Evolutionary conservation across 2,888 invertebrate species (phyloP), one percentile per base, ranked within the genome.

Genomic region (Exephanes ischioxanthus): DNA sequence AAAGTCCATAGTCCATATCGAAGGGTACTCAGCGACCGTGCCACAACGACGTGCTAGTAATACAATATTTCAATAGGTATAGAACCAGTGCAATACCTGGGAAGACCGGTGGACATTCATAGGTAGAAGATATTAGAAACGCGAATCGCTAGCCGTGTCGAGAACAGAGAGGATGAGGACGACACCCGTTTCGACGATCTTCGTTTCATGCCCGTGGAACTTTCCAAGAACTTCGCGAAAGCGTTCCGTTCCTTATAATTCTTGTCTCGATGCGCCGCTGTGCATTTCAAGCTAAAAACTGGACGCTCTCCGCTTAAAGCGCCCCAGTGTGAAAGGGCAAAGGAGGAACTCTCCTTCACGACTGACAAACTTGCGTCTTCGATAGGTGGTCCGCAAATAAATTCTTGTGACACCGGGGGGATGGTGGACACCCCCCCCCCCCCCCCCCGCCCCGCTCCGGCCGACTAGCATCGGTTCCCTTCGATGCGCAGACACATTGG

Each of bases 381-480:
- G 88, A 92, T 91, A 91, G 91, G 90, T 86, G 86, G 87, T 91
- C 89, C 86, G 91, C 91, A 93, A 93, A 93, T 93, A 93, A 93
- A 91, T 91, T 90, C 89, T 80, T 83, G 37, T 70, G 58, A 80
- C 80, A 80, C 77, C 82, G 72, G 11, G 80, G 75, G 72, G 75
- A 82, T 86, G 26, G 11, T 3, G 11, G 26, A 26, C 26, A 2
- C 2, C 3, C 26, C 30, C 22, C 58, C 30, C 5, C 30, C 30
- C 30, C 30, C 30, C 30, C 30, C 30, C 30, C 30, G 1, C 30
- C 26, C 26, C 26, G 22, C 1, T 1, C 22, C 22, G 1, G 26
- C 2, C 30, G 30, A 3, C 3, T 30, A 30, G 3, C 30, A 3
- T 3, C 30, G 30, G 58, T 58, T 58, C 26, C 58, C 22, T 6